These are phyloP conservation scores for Pentamera pediparva DNA, from an alignment of 53 echinoderm and acorn worm species.

Conservation along the genomic window DNA sequence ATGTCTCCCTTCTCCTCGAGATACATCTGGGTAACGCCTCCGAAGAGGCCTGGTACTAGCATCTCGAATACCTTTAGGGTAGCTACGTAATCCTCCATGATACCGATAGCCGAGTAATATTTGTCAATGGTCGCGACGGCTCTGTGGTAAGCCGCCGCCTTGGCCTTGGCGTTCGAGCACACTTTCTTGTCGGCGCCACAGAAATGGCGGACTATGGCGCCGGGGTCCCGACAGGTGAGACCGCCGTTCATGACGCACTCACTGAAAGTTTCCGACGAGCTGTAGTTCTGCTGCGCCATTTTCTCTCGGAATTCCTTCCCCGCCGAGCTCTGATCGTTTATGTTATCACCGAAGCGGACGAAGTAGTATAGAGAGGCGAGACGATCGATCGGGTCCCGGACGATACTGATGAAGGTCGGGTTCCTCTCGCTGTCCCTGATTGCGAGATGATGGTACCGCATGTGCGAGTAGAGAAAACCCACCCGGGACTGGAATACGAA, in stretches of 20 bases:
- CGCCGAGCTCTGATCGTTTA: not conserved
- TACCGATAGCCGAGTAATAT: not conserved
- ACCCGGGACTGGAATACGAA: not conserved
- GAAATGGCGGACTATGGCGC: not conserved
- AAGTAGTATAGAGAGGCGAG: slow-evolving; percentile 21
- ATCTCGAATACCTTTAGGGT: slow-evolving; percentile 5
- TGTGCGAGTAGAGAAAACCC: slow-evolving; percentile 20
- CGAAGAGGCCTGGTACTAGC: slow-evolving; percentile 8
- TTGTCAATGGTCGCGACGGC: slow-evolving; percentile 1
- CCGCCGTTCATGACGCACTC: not conserved
- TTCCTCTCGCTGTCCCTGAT: not conserved
- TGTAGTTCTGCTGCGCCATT: slow-evolving; percentile 1
- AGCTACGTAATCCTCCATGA: slow-evolving; percentile 18
- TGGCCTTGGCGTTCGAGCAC: not conserved
- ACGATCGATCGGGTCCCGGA: slow-evolving; percentile 24
- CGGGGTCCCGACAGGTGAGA: not conserved
- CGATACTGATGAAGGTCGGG: slow-evolving; percentile 27
- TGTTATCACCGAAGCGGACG: slow-evolving; percentile 11
- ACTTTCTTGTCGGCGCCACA: not conserved
- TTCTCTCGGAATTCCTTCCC: slow-evolving; percentile 6
- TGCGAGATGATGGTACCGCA: not conserved
- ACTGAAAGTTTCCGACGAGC: not conserved
- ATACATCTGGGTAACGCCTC: slow-evolving; percentile 7
- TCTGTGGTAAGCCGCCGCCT: not conserved
- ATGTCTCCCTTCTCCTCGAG: not conserved